phyloP scores from a whole-genome alignment of 1,140 invertebrate species.

The Agrypnia vestita region DNA sequence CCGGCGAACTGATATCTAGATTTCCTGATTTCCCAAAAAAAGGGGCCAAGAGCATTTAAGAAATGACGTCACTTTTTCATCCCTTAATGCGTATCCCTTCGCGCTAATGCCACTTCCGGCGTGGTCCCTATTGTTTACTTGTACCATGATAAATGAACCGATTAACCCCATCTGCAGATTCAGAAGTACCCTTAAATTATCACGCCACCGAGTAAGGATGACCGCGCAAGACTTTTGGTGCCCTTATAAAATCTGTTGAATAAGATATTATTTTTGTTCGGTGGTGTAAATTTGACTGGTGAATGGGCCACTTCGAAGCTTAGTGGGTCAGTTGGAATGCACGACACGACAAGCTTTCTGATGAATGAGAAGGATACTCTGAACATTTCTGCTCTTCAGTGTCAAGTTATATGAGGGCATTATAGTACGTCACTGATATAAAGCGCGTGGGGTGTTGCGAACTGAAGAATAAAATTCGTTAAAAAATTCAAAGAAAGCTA shows the following conservation, averaged over 20 bases:
- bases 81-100: slow-evolving; percentile 25
- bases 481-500: background rate
- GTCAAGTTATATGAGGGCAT: background rate
- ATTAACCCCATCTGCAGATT: background rate
- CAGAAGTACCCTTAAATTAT: background rate
- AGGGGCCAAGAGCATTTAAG: background rate
- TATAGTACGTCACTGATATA: background rate
- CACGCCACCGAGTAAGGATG: background rate
- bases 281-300: background rate
- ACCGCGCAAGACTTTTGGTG: background rate
- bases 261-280: background rate
- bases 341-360: slow-evolving; percentile 3
- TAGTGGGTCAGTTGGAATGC: slow-evolving; percentile 19
- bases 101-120: slow-evolving; percentile 17
- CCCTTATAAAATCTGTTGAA: background rate
- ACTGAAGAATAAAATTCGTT: background rate
- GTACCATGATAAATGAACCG: slow-evolving; percentile 15
- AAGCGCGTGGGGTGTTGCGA: too few species aligned
- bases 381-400: slow-evolving; percentile 2
- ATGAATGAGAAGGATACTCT: background rate
- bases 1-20: background rate
- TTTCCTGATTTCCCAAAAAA: background rate
- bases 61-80: slow-evolving; percentile 26
- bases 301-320: background rate
- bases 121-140: slow-evolving; percentile 23